Evolutionary conservation across 2,888 invertebrate species (phyloP).

Genomic region (Teleiodes luculella): DNA sequence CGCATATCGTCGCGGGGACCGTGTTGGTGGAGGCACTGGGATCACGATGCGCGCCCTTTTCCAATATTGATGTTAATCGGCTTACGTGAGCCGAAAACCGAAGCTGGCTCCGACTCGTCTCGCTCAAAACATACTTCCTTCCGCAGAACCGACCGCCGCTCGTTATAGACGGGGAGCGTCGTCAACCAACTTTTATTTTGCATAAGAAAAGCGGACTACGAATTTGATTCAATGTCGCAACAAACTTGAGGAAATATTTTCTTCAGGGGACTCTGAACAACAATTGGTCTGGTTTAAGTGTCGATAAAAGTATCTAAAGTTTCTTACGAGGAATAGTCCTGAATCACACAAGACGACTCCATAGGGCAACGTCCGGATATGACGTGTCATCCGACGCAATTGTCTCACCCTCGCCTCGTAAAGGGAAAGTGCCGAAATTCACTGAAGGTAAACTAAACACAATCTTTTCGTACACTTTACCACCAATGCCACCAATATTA

Average conservation of each 20-base stretch:
- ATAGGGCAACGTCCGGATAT: conserved; percentile 13
- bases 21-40: not conserved
- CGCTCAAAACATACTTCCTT: not conserved
- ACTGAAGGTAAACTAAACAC: not conserved
- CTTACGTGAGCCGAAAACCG: conserved; percentile 33
- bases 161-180: not conserved
- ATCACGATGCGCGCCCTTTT: conserved; percentile 19
- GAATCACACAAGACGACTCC: conserved; percentile 10
- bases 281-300: no score
- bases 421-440: not conserved
- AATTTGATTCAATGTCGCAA: not conserved
- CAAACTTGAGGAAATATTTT: not conserved
- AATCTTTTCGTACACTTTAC: not conserved
- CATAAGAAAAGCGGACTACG: not conserved
- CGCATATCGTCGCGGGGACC: conserved; percentile 12
- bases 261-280: not conserved
- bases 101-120: conserved; percentile 8
- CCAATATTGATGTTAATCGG: conserved; percentile 42
- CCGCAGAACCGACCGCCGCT: not conserved
- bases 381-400: conserved; percentile 29
- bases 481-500: not conserved
- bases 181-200: conserved; percentile 1
- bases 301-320: no score
- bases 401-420: conserved; percentile 20
- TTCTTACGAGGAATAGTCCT: not conserved